Base-by-base conservation (phyloP, 1,140 invertebrate genomes). In the Caenorhabditis brenneri region DNA sequence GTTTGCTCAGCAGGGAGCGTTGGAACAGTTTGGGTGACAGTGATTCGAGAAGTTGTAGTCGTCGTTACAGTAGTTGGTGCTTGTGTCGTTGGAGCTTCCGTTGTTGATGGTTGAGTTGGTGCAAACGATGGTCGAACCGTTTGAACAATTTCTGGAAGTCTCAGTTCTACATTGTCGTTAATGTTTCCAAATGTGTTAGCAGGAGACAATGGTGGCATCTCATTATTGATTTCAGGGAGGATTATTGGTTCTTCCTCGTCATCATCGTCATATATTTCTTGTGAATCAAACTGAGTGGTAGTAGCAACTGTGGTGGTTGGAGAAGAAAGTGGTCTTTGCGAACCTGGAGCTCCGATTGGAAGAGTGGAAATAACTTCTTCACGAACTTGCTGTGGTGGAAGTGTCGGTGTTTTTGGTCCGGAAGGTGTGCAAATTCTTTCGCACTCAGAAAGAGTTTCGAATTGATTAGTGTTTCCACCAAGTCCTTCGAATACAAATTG, bases 401-500 rank as follows among this genome's bases (percentile, higher is more conserved):
- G 36, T 19, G 53, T 39, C 27, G 69, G 31, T 0, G 82, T 55
- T 33, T 55, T 48, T 79, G 74, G 65, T 84, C 53, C 60, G 31
- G 49, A 29, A 58, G 53, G 65, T 24, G 85, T 78, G 91, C 95
- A 96, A 3, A 95, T 94, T 5, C 93, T 92, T 87, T 94, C 94
- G 91, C 96, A 97, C 85, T 95, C 94, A 19, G 94, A 92, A 86
- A 95, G 94, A 48, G 93, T 94, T 42, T 94, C 93, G 93, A 97
- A 97, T 87, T 95, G 94, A 91, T 97, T 97, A 88, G 95, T 94
- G 88, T 95, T 96, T 58, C 95, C 94, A 49, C 94, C 94, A 85
- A 94, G 94, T 36, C 94, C 94, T 15, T 93, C 93, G 88, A 94
- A 95, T 0, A 91, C 91, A 87, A 95, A 94, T 22, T 93, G 91